A percentile compares a stretch with the other conserved stretches of the same genome.
These are phyloP conservation scores for Stratiomys singularior DNA, from an alignment of 2,888 invertebrate genomes.

Conservation along the genomic window DNA sequence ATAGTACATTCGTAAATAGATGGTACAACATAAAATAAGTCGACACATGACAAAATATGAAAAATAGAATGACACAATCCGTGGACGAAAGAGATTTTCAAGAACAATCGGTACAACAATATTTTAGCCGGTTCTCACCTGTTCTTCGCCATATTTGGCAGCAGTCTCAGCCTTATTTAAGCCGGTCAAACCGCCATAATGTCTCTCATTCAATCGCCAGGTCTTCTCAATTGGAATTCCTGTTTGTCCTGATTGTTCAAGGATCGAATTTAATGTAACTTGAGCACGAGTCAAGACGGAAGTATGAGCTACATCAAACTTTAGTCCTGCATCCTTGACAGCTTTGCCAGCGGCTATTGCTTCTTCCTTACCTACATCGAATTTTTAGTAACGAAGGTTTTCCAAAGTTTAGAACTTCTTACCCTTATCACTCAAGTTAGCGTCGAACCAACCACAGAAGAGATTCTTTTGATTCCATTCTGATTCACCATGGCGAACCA, in stretches of 20 bases:
- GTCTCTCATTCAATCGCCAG: slow-evolving; percentile 89
- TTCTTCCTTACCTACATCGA: slow-evolving; percentile 63
- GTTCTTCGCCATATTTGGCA: slow-evolving; percentile 86
- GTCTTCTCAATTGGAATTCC: slow-evolving; percentile 77
- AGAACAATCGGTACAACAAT: too few species aligned
- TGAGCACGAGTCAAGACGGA: slow-evolving; percentile 85
- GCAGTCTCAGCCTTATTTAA: slow-evolving; percentile 89
- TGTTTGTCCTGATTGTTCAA: slow-evolving; percentile 76
- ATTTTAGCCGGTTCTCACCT: too few species aligned
- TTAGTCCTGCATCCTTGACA: slow-evolving; percentile 77
- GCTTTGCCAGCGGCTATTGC: slow-evolving; percentile 76
- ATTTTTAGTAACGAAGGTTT: too few species aligned
- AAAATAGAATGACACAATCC: too few species aligned
- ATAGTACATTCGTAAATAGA: too few species aligned
- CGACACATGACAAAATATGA: too few species aligned
- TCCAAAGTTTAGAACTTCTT: slow-evolving; percentile 53
- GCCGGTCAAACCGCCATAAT: slow-evolving; percentile 90
- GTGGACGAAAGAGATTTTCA: too few species aligned
- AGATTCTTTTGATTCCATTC: slow-evolving; percentile 82
- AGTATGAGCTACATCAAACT: slow-evolving; percentile 84
- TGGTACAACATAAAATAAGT: too few species aligned
- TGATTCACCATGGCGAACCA: slow-evolving; percentile 81
- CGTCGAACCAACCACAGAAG: slow-evolving; percentile 81
- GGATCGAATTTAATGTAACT: slow-evolving; percentile 76
- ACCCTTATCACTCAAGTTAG: slow-evolving; percentile 78